These are phyloP conservation scores for Heliconius charithonia DNA, from an alignment of 2,888 invertebrate species.

Conservation along the genomic window DNA sequence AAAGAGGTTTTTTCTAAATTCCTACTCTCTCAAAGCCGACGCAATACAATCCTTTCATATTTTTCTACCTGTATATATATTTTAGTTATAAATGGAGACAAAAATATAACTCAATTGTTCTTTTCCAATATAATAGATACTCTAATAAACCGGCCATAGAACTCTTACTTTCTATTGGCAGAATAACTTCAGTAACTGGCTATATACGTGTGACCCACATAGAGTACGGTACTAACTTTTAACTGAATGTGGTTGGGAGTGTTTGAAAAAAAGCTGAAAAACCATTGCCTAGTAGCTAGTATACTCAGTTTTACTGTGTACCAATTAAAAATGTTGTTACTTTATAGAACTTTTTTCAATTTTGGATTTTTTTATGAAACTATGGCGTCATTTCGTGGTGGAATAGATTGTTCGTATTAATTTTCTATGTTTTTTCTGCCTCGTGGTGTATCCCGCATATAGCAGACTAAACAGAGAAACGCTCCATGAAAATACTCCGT, in stretches of 20 bases:
- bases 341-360: not conserved
- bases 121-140: not conserved
- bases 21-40: too few species aligned
- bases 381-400: not conserved
- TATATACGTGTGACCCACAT: constrained; percentile 37
- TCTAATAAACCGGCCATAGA: constrained; percentile 4
- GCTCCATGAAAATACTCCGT: too few species aligned
- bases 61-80: not conserved
- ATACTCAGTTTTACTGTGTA: not conserved
- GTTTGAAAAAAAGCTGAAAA: constrained; percentile 5
- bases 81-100: too few species aligned
- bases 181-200: constrained; percentile 30
- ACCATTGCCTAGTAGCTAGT: not conserved
- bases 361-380: not conserved
- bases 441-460: too few species aligned
- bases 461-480: too few species aligned
- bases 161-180: constrained; percentile 35
- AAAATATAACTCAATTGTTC: not conserved
- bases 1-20: too few species aligned
- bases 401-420: not conserved
- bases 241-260: constrained; percentile 26
- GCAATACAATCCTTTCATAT: too few species aligned
- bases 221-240: constrained; percentile 33
- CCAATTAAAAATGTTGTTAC: constrained; percentile 15
- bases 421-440: not conserved